Base-by-base conservation (phyloP, 2,888 invertebrate species). In the Branchellion lobata region DNA sequence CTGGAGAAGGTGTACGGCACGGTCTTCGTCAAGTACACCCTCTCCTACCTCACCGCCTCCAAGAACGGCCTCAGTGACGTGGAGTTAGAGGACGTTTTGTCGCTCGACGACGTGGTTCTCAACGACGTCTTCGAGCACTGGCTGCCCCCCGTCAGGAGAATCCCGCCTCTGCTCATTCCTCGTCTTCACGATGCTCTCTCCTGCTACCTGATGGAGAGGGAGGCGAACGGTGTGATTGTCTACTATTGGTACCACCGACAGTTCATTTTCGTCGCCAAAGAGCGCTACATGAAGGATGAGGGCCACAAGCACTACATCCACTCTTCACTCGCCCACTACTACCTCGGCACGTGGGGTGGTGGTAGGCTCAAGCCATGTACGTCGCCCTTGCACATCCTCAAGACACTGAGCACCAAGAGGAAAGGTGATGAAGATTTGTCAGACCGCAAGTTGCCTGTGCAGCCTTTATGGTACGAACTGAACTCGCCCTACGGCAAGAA, bases 321-420 rank as follows among this genome's bases (percentile, higher is more conserved):
- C 81, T 81, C 83, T 1, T 83, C 81, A 29, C 84, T 86, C 31
- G 84, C 85, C 11, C 85, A 86, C 76, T 86, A 86, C 81, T 86
- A 83, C 82, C 81, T 85, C 1, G 86, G 86, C 1, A 84, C 81
- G 34, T 86, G 86, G 86, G 82, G 85, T 31, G 86, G 85, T 0
- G 84, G 83, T 0, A 76, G 65, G 65, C 82, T 82, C 78, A 86
- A 86, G 81, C 84, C 85, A 1, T 86, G 85, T 81, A 68, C 40
- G 11, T 81, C 79, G 21, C 47, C 80, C 1, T n/a, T 24, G 18
- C 53, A 81, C 1, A 72, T 82, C 21, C 76, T 79, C 11, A 57
- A 81, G 24, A 33, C 79, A 14, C 51, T 81, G 71, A 82, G 83
- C 27, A 81, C 83, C 18, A 81, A 76, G 3, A 81, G 82, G 29